Evolutionary conservation across 2,797 vertebrate genomes (phyloP).

Genomic region (Lepus townsendii): DNA sequence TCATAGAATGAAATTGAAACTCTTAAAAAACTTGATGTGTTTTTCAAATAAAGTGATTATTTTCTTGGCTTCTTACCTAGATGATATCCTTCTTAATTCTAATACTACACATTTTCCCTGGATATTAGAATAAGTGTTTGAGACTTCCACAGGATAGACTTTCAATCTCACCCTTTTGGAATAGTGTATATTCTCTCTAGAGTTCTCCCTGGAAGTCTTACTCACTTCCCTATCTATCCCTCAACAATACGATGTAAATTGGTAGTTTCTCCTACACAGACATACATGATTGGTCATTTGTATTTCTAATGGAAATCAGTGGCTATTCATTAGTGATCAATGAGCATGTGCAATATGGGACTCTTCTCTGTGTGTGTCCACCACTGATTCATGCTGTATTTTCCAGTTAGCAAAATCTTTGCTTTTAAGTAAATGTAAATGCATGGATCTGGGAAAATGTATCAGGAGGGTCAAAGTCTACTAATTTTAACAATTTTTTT

Average conservation of each 20-base stretch:
- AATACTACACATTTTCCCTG: not conserved
- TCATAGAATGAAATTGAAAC: not conserved
- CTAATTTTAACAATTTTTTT: not conserved
- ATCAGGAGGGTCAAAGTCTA: not conserved
- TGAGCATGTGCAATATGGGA: not conserved
- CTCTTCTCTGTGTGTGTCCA: not conserved
- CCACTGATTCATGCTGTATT: not conserved
- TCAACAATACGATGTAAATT: not conserved
- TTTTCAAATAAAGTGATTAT: not conserved
- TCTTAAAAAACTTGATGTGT: not conserved
- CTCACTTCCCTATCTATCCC: not conserved
- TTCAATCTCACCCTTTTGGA: not conserved
- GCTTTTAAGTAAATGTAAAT: slow-evolving; percentile 17
- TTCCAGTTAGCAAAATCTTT: not conserved
- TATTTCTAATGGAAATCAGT: slow-evolving; percentile 24
- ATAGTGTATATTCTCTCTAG: not conserved
- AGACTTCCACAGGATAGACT: not conserved
- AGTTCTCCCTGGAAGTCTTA: no score
- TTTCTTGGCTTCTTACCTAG: not conserved
- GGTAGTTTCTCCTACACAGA: not conserved
- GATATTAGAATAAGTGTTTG: not conserved
- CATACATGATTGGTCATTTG: not conserved
- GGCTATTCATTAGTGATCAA: not conserved
- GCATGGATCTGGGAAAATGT: not conserved
- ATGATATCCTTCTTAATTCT: not conserved